Base-by-base conservation (phyloP, 1,140 invertebrate genomes). In the Agrilus planipennis region DNA sequence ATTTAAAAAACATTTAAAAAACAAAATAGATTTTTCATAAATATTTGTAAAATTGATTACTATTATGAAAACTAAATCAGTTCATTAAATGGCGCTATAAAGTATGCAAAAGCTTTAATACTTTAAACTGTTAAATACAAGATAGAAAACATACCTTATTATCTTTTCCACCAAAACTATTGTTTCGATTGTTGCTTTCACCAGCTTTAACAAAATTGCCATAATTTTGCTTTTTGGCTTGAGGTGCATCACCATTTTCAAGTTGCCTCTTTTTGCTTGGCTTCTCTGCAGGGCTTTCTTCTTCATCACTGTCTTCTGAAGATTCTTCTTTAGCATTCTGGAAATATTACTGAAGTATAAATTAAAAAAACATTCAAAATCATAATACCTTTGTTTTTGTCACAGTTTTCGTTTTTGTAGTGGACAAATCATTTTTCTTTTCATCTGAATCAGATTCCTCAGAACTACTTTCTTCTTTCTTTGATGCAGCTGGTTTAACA, bases 181-280 rank as follows among this genome's bases (percentile, higher is more conserved):
- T 64, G 1, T 68, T 61, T 14, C 45, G 12, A 14, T 39, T 52
- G 15, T 53, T 39, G 25, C 41, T 50, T 27, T 60, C 57, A 30
- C 64, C 65, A 0, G 58, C 62, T 50, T 73, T 75, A 0, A 74
- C 69, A 48, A 75, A 76, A 41, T 76, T 76, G 37, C 47, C 62
- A 42, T 75, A 75, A 40, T 64, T 63, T 15, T 45, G 35, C 44
- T 68, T 67, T 35, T 62, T 67, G 3, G 37, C 39, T 30, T 54
- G 52, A 4, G 55, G 51, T 7, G 58, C 54, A 4, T 62, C 53
- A 4, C 58, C 53, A n/a, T 58, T 49, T 0, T 63, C 58, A 10
- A 15, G 59, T 54, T 22, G 62, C 52, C 9, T 54, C 54, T 50
- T 69, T 67, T 36, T 53, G 42, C 19, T 47, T 51, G 6, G 28